phyloP scores from a whole-genome alignment of 2,113 vertebrate species.

The Forbesichthys papilliferus region DNA sequence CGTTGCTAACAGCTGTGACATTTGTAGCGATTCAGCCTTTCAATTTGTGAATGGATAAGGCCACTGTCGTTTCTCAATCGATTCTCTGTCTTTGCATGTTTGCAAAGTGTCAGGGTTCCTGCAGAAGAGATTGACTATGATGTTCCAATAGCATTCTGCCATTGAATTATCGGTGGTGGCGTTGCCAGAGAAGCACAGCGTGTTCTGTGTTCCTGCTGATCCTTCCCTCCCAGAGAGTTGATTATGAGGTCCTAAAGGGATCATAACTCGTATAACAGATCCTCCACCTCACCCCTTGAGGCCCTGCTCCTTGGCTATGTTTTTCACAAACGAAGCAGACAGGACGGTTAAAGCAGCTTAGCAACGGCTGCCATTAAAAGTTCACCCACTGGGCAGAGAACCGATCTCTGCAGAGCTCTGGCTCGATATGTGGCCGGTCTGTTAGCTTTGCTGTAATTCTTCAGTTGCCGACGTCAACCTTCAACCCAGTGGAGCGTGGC shows the following conservation, averaged over 20 bases:
- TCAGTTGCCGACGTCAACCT: not conserved
- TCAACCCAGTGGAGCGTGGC: not conserved
- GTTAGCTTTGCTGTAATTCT: constrained; percentile 16
- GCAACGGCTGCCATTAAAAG: constrained; percentile 55
- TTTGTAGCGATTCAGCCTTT: not conserved
- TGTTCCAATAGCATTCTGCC: constrained; percentile 35
- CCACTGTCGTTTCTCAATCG: not conserved
- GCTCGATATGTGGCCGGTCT: constrained; percentile 27
- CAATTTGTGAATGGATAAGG: not conserved
- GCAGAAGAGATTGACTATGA: constrained; percentile 4
- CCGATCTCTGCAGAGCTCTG: constrained; percentile 12
- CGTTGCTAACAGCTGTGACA: too few relatives aligned
- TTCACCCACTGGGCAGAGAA: constrained; percentile 34
- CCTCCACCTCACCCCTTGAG: constrained; percentile 44
- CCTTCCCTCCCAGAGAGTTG: constrained; percentile 36
- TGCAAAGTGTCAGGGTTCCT: not conserved
- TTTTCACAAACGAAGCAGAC: constrained; percentile 60
- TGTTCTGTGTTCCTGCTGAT: constrained; percentile 44
- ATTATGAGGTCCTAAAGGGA: constrained; percentile 52
- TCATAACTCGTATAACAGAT: constrained; percentile 39
- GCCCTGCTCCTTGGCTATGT: constrained; percentile 49
- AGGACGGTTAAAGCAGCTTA: constrained; percentile 75
- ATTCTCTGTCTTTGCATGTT: not conserved
- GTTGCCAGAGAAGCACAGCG: constrained; percentile 35
- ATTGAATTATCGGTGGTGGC: constrained; percentile 8